Conservation (phyloP, 2,113 vertebrate species). For the Charadrius vociferus region DNA sequence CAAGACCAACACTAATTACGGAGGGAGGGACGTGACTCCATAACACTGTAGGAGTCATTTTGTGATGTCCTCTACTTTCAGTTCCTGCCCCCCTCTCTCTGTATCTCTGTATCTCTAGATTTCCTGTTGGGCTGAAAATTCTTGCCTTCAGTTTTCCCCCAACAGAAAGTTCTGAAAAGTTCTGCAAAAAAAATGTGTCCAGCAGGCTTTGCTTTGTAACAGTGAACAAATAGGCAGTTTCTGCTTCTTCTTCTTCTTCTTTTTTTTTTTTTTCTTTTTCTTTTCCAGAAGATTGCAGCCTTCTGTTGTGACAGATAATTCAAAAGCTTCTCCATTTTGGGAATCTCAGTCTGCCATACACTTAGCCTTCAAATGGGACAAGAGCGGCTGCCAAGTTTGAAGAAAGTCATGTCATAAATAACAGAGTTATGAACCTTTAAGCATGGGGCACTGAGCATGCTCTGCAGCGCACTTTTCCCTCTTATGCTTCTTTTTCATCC, state of each 20-base stretch:
- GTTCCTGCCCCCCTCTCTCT: background rate
- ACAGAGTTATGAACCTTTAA: background rate
- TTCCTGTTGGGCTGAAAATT: background rate
- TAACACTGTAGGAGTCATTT: background rate
- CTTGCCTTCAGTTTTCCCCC: background rate
- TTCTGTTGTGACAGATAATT: background rate
- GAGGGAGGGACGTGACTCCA: accelerated
- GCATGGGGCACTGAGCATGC: background rate
- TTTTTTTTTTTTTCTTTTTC: background rate
- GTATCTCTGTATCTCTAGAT: background rate
- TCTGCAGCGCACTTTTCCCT: background rate
- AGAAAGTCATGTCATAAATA: background rate
- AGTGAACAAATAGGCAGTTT: background rate
- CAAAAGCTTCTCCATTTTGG: background rate
- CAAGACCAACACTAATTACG: accelerated
- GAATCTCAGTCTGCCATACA: background rate
- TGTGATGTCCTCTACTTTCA: background rate
- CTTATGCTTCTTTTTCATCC: background rate
- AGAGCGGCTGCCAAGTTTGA: background rate
- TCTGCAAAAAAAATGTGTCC: background rate
- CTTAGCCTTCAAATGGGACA: background rate
- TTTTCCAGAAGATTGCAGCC: background rate
- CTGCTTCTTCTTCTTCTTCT: too few species aligned
- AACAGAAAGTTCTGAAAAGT: background rate
- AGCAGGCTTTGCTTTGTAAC: background rate